Base-by-base conservation (phyloP, 1,140 invertebrate species). In the Drosophila miranda region DNA sequence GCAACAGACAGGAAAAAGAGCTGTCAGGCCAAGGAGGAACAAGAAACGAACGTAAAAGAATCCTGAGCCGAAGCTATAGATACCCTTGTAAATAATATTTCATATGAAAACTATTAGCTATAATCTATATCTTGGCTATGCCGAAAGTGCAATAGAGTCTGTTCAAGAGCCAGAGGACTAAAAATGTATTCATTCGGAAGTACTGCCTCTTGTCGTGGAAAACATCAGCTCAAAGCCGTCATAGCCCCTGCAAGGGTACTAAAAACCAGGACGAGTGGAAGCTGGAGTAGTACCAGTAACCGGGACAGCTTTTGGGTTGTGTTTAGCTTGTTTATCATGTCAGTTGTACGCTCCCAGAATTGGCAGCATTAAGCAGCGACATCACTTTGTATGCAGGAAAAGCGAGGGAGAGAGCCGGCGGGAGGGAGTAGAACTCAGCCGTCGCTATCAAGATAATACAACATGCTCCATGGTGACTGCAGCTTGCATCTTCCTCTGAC, bases 251-350 rank as follows among this genome's bases (percentile, higher is more conserved):
- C 56, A 38, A 38, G 34, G 11, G 4, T 38, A 34, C 8, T 3
- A 0, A n/a, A 8, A 14, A 14, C 5, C 53, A 43, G 2, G 23
- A n/a, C 16, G 19, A 45, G 49, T 9, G 45, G 0, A 2, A 41
- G 13, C n/a, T 43, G 50, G 34, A 11, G 34, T 51, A 19, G 44
- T 34, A 23, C 48, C 41, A 57, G 44, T 67, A 48, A 45, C 55
- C 34, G 56, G 64, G 42, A 56, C 42, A 43, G 30, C 56, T 75
- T 60, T 48, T 43, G 53, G 67, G 67, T 50, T 50, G 60, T 45
- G 61, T 74, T 56, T 52, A 66, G 82, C 81, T 75, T 86, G 81
- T 86, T 86, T 87, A 86, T 86, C 81, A 51, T 87, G 81, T 86
- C 82, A 86, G 55, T 75, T 59, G 72, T 75, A 75, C 42, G 46